Base-by-base conservation (phyloP, 92 coral and sea anemone genomes). In the Palythoa grandiflora region DNA sequence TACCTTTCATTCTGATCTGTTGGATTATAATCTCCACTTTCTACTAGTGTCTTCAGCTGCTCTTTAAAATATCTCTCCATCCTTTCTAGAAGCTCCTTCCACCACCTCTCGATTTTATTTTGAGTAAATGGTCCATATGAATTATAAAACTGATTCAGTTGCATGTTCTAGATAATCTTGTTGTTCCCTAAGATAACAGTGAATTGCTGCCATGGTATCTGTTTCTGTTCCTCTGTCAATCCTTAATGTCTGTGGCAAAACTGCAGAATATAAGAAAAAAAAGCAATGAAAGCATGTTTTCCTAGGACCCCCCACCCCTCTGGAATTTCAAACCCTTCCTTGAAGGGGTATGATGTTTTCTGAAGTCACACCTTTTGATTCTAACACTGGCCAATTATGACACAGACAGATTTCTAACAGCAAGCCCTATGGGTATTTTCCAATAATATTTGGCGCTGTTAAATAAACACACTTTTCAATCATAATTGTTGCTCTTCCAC, bases 41-140 rank as follows among this genome's bases (percentile, higher is more conserved):
- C 92, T 13, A 88, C 87, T 44, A 93, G 81, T 36, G 88, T 12
- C 68, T 83, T 79, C 53, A 93, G 79, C 81, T 93, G 93, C 14
- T 74, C 77, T 90, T 91, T 90, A 84, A 90, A 93, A 93, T 35
- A 90, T 78, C 28, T 76, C 74, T 91, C 94, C 94, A 91, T 77
- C 79, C 89, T 77, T 19, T 91, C 94, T 9, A 20, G 87, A 7
- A 91, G 78, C 59, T 91, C 91, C 72, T 59, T 35, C 93, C 93
- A 91, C 93, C 93, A 91, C 53, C 94, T 38, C 48, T 44, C 48
- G 6, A 89, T 89, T 21, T 91, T 91, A 17, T 91, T 91, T 55
- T 91, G 89, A 35, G 94, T 91, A 12, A 92, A 91, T 21, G 92
- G 89, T 40, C 94, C 94, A 91, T 91, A 88, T n/a, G n/a, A n/a